Evolutionary conservation across 2,797 vertebrate species (phyloP).

Genomic region (Tenualosa ilisha): DNA sequence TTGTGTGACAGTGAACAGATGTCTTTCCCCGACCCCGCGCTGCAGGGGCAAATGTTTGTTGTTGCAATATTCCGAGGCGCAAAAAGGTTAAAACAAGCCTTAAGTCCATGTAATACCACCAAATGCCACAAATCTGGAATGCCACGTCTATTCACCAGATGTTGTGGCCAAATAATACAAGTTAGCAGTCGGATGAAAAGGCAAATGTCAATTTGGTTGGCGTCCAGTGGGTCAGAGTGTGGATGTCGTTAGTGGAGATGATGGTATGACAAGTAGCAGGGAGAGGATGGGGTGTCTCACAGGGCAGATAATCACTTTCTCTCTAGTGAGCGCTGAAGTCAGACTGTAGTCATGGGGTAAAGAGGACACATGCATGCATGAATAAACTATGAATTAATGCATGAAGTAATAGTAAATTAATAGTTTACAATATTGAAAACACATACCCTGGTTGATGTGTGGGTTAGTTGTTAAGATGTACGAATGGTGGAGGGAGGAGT

Average conservation of each 20-base stretch:
- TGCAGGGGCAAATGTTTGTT: slow-evolving; percentile 56
- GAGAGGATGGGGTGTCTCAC: not conserved
- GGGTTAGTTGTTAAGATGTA: not conserved
- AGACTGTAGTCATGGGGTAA: not conserved
- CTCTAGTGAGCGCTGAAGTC: not conserved
- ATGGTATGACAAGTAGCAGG: not conserved
- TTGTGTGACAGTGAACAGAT: slow-evolving; percentile 55
- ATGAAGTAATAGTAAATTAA: not conserved
- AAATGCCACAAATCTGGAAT: slow-evolving; percentile 59
- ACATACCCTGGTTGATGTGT: not conserved
- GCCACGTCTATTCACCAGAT: slow-evolving; percentile 51
- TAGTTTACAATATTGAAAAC: not conserved
- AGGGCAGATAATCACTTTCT: not conserved
- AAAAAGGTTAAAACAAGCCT: slow-evolving; percentile 60
- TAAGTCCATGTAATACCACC: slow-evolving; percentile 57
- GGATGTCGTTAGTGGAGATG: not conserved
- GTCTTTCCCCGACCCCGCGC: slow-evolving; percentile 47
- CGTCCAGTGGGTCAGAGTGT: not conserved
- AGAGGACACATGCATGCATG: not conserved
- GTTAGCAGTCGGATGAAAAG: slow-evolving; percentile 30
- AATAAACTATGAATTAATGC: not conserved
- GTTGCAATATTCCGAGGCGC: slow-evolving; percentile 55
- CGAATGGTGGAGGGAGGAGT: not conserved
- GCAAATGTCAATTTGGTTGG: not conserved
- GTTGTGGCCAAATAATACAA: slow-evolving; percentile 41